Conservation (phyloP, 2,797 vertebrate genomes). For the Sebastes kiyomatsui region DNA sequence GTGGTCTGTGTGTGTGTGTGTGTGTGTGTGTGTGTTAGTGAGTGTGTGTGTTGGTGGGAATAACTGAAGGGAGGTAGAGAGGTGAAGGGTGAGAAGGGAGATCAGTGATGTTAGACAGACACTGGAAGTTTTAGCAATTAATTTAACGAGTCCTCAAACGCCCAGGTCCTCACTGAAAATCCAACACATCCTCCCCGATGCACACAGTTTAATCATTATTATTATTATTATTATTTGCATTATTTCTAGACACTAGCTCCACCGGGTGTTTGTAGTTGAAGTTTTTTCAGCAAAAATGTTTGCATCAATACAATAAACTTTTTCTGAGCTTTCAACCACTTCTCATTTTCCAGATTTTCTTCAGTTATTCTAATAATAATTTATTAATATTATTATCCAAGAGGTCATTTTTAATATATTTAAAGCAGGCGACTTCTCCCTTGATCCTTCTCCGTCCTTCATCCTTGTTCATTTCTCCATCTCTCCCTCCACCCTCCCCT, state of each 20-base stretch:
- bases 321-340: background rate
- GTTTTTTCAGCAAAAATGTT: background rate
- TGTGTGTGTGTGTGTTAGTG: background rate
- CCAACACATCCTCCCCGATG: background rate
- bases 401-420: background rate
- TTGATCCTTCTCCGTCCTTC: background rate
- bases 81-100: conserved; percentile 77
- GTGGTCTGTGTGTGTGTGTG: background rate
- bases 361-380: background rate
- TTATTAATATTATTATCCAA: background rate
- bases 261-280: background rate
- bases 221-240: background rate
- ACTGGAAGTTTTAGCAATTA: background rate
- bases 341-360: background rate
- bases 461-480: conserved; percentile 3
- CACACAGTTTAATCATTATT: background rate
- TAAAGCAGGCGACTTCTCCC: background rate
- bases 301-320: background rate
- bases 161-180: background rate
- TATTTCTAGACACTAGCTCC: background rate
- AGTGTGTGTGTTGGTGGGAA: background rate
- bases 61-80: conserved; percentile 61
- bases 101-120: conserved; percentile 48
- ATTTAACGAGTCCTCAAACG: background rate
- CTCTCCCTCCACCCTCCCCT: background rate